A percentile compares a stretch with the other conserved stretches of the same genome.
phyloP scores from a whole-genome alignment of 2,113 vertebrate species.

The Tetrao urogallus region DNA sequence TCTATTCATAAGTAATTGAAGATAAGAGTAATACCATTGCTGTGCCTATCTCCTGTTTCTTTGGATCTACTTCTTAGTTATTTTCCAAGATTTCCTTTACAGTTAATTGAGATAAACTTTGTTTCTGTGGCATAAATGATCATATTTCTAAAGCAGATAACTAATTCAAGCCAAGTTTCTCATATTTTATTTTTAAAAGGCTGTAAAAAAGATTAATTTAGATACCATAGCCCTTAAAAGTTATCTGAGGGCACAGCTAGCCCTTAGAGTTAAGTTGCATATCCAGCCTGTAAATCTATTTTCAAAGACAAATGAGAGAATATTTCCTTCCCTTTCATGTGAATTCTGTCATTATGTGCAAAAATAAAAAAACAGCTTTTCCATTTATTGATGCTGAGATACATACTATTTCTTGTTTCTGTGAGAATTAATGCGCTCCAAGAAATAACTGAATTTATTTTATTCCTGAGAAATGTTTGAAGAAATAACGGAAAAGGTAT shows the following conservation, averaged over 20 bases:
- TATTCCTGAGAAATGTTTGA: too few species aligned
- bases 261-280: neutral
- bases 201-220: too few species aligned
- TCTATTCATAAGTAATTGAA: too few species aligned
- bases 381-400: too few species aligned
- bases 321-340: neutral
- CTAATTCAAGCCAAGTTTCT: neutral
- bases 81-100: too few species aligned
- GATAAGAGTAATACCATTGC: too few species aligned
- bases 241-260: neutral
- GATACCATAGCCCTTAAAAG: neutral
- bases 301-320: neutral
- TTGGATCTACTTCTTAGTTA: too few species aligned
- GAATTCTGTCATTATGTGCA: neutral
- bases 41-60: too few species aligned
- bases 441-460: neutral
- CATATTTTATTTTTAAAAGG: neutral
- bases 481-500: neutral
- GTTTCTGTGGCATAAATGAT: neutral
- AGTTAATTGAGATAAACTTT: neutral
- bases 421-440: too few species aligned
- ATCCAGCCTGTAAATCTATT: neutral
- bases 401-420: too few species aligned
- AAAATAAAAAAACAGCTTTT: too few species aligned
- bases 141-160: neutral